Percentiles rank a stretch among this genome's conserved stretches.
Evolutionary conservation across 2,888 invertebrate genomes (phyloP).

Genomic region (Dugesia japonica): DNA sequence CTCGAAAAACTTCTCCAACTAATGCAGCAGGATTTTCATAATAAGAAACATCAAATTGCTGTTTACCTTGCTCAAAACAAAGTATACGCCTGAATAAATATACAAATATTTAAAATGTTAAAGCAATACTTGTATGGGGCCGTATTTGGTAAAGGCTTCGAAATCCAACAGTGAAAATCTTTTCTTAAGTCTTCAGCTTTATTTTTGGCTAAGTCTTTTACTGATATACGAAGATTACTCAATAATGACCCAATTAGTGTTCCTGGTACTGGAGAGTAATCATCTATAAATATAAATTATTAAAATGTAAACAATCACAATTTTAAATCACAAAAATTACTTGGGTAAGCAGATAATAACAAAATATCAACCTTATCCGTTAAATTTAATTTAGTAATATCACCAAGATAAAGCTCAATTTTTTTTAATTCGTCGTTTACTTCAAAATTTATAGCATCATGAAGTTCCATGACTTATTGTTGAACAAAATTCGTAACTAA

Average conservation of each 20-base stretch:
- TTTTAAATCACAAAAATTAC: not conserved
- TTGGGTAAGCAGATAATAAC: not conserved
- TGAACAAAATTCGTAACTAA: no score
- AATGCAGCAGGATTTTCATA: conserved; percentile 33
- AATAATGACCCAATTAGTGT: conserved; percentile 41
- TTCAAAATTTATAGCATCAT: not conserved
- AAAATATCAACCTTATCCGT: not conserved
- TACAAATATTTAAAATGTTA: not conserved
- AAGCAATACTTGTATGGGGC: conserved; percentile 38
- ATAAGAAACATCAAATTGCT: not conserved
- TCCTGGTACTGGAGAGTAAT: conserved; percentile 38
- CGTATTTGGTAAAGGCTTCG: conserved; percentile 38
- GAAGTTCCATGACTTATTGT: not conserved
- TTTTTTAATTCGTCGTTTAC: not conserved
- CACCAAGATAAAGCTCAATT: not conserved
- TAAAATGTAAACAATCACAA: not conserved
- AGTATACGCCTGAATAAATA: conserved; percentile 30
- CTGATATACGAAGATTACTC: conserved; percentile 38
- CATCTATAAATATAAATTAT: conserved; percentile 37
- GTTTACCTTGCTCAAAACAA: conserved; percentile 36
- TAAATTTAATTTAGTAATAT: not conserved
- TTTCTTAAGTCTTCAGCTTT: conserved; percentile 41
- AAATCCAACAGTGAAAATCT: conserved; percentile 44
- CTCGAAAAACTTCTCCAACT: conserved; percentile 42
- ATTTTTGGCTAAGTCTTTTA: conserved; percentile 38